A percentile compares a stretch with the other conserved stretches of the same genome.
Evolutionary conservation across 2,797 vertebrate species (phyloP).

Genomic region (Staurois parvus): DNA sequence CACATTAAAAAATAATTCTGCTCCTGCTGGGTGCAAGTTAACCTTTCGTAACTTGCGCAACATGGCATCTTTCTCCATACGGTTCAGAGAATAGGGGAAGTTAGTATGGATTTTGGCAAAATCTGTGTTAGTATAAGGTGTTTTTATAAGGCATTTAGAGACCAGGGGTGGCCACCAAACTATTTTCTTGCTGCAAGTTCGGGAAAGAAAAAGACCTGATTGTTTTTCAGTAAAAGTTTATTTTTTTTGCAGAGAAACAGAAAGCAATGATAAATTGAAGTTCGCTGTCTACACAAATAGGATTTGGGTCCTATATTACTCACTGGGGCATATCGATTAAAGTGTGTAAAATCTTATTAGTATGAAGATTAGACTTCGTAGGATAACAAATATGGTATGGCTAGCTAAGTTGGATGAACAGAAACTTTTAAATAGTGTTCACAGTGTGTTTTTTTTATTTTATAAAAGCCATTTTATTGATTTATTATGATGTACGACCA

Average conservation of each 20-base stretch:
- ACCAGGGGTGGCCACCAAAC: background rate
- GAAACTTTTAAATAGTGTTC: background rate
- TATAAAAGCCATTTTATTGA: background rate
- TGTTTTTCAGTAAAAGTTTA: background rate
- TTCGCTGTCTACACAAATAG: background rate
- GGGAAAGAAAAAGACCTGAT: background rate
- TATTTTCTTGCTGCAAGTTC: background rate
- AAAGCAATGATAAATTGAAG: background rate
- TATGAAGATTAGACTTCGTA: slow-evolving; percentile 2
- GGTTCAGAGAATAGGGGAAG: slow-evolving; percentile 27
- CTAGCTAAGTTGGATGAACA: background rate
- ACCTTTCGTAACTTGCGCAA: slow-evolving; percentile 65
- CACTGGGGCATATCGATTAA: slow-evolving; percentile 6
- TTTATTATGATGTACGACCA: background rate
- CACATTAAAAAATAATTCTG: slow-evolving; percentile 81
- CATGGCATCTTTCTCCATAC: slow-evolving; percentile 40
- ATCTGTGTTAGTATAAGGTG: slow-evolving; percentile 22
- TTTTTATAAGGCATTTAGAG: slow-evolving; percentile 33
- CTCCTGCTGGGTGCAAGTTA: slow-evolving; percentile 72
- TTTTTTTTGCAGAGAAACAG: background rate
- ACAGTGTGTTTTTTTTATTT: background rate
- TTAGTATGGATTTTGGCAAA: slow-evolving; percentile 37
- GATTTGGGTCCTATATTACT: background rate
- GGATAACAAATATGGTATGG: slow-evolving; percentile 1
- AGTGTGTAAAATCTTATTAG: slow-evolving; percentile 4